These are phyloP conservation scores for Tachyglossus aculeatus DNA, from an alignment of 2,797 vertebrate species.

Conservation along the genomic window DNA sequence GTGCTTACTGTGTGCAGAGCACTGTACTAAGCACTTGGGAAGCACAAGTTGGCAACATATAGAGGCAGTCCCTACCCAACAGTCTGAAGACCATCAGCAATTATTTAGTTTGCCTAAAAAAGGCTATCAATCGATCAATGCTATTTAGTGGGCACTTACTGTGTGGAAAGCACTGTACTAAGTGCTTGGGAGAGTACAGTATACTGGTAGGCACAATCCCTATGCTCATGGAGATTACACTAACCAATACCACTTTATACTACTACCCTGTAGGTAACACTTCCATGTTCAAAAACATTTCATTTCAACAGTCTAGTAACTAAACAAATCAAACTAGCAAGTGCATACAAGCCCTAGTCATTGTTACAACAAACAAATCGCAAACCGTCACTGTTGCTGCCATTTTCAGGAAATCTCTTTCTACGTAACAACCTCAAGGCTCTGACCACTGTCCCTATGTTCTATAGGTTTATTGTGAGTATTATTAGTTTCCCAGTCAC, in stretches of 20 bases:
- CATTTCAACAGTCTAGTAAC: slow-evolving; percentile 3
- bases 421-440: neutral
- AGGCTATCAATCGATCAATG: no score
- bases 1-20: no score
- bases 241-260: neutral
- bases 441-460: neutral
- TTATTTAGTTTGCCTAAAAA: no score
- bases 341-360: neutral
- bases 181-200: no score
- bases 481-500: neutral
- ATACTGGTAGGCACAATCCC: no score
- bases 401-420: neutral
- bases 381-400: neutral
- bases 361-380: neutral
- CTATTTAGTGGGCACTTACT: no score
- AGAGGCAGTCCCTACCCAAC: no score
- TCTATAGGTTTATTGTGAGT: neutral
- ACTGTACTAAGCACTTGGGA: no score
- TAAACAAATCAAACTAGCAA: slow-evolving; percentile 1
- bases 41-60: no score
- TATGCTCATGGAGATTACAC: no score
- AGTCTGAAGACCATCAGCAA: no score
- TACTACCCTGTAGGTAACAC: fast-evolving
- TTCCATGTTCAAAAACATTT: slow-evolving; percentile 8
- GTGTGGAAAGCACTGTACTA: no score